Evolutionary conservation across 2,888 invertebrate species (phyloP), one percentile per base, ranked within the genome.

Genomic region (Mechanitis messenoides): DNA sequence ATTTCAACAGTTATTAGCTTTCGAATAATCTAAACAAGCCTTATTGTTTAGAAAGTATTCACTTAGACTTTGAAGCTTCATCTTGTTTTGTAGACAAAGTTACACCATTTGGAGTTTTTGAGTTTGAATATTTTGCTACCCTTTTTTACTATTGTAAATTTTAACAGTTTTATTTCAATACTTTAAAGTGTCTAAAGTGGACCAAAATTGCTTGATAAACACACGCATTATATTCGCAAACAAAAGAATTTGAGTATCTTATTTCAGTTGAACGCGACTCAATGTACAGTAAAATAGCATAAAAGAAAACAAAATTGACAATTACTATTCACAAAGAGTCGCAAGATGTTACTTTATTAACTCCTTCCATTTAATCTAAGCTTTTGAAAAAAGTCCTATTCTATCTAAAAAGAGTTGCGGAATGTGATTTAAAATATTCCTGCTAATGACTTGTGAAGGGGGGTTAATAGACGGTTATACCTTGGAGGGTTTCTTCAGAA

Each of bases 391-490:
- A 68, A 69, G 67, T 69, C 68, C 74, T 74, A 68, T 75, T 74
- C 73, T 70, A 68, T 71, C 74, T 74, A 70, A 64, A 60, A 68
- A 64, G 59, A 69, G 70, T 66, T 20, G 68, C 68, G 65, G 72
- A 74, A 74, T 67, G 73, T 71, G 67, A 72, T 76, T 77, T 71
- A 72, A 77, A 78, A 74, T 72, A 74, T 74, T 74, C 70, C 65
- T 66, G 55, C 67, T 67, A 69, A 72, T 73, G 74, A 74, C 72
- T 68, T 61, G 61, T 60, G 63, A 70, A 45, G 20, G 59, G 53
- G 60, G 59, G 57, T 56, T 78, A 77, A 78, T 75, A 74, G 72
- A 61, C 65, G 66, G 69, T 66, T 69, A 67, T 67, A 71, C 74
- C 74, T 71, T 58, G 65, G 64, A 70, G 72, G 74, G 60, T 70